phyloP scores from a whole-genome alignment of 2,797 vertebrate species.

The Typhlichthys subterraneus region DNA sequence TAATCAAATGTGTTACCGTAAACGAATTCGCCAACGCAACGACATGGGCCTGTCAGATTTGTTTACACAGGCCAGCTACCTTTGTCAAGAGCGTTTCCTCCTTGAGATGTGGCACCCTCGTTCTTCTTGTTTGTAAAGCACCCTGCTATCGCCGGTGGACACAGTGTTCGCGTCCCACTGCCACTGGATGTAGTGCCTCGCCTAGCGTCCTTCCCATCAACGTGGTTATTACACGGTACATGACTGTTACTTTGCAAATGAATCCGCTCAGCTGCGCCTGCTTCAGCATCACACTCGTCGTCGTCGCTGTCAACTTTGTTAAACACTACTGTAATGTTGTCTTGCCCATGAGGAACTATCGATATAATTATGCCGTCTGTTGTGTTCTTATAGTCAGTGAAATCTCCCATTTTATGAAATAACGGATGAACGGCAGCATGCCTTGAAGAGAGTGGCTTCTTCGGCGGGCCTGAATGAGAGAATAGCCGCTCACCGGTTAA shows the following conservation, averaged over 20 bases:
- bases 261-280: constrained; percentile 44
- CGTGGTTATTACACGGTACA: constrained; percentile 21
- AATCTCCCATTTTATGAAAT: constrained; percentile 73
- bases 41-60: not conserved
- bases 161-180: constrained; percentile 19
- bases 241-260: constrained; percentile 32
- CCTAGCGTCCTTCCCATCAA: constrained; percentile 7
- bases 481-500: constrained; percentile 59
- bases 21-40: not conserved
- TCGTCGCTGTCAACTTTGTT: constrained; percentile 59
- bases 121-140: constrained; percentile 42
- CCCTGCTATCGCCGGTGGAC: constrained; percentile 30
- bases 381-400: constrained; percentile 31
- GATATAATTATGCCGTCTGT: constrained; percentile 49
- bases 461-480: constrained; percentile 48
- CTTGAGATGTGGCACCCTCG: constrained; percentile 27
- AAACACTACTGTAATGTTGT: constrained; percentile 61
- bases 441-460: constrained; percentile 51
- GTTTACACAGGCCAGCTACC: constrained; percentile 50
- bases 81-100: constrained; percentile 32
- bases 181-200: constrained; percentile 11
- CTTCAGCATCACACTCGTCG: constrained; percentile 32
- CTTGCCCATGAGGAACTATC: constrained; percentile 38
- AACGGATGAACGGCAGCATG: constrained; percentile 67
- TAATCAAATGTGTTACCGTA: not conserved